phyloP scores from a whole-genome alignment of 2,113 vertebrate genomes.

The Indicator maculatus region DNA sequence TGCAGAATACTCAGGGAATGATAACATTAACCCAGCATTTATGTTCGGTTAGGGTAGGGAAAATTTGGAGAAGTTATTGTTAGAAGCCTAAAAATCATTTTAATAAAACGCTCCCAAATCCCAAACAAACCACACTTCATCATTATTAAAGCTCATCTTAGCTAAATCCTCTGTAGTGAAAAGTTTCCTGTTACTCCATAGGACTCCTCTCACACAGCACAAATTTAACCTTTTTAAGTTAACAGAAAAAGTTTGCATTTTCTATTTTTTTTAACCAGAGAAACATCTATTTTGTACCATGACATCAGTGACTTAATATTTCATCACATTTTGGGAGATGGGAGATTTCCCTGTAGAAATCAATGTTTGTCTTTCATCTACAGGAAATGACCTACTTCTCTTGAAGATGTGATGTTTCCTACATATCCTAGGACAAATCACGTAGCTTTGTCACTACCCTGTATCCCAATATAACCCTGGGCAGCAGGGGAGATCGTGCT shows the following conservation, averaged over 20 bases:
- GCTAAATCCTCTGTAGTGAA: not conserved
- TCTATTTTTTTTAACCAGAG: not conserved
- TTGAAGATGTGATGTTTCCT: not conserved
- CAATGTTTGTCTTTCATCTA: not conserved
- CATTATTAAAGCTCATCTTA: not conserved
- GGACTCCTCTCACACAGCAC: not conserved
- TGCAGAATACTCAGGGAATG: not conserved
- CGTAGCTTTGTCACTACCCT: no score
- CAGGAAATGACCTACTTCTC: not conserved
- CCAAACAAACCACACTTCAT: not conserved
- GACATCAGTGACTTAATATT: not conserved
- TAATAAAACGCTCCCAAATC: not conserved
- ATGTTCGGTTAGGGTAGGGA: not conserved
- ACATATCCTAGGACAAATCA: not conserved
- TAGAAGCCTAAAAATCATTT: not conserved
- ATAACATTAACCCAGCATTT: not conserved
- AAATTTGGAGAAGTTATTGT: not conserved
- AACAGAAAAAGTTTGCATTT: not conserved
- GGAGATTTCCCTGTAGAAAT: not conserved
- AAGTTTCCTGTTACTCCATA: not conserved
- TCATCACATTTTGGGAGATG: not conserved
- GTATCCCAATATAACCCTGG: no score
- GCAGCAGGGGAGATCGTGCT: no score
- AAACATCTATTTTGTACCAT: not conserved
- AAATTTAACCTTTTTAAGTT: not conserved